Evolutionary conservation across 2,888 invertebrate genomes (phyloP), one percentile per base, ranked within the genome.

Genomic region (Operophtera brumata): DNA sequence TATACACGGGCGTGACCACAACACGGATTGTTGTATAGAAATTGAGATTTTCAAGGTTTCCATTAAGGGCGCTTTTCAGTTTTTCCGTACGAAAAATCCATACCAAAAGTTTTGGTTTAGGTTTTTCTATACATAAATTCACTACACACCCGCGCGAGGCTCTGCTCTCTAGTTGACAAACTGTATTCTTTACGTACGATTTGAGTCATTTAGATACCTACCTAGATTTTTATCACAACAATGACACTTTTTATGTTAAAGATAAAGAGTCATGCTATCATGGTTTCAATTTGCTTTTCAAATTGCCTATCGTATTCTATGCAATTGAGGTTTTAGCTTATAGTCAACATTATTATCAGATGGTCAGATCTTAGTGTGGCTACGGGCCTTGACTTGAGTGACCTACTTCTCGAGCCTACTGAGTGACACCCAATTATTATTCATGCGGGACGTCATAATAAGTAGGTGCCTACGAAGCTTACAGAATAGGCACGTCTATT

Each of bases 341-440:
- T n/a, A 12, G 28, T 46, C 28, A 46, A 37, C 37, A 37, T 28
- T 41, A 37, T 39, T 41, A 52, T 42, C 42, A 37, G 36, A 47
- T 44, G 39, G 25, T 40, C 45, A 46, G 11, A 37, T 43, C 37
- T 40, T 48, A 35, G 45, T 50, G 32, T 54, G 50, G 47, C 35
- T 53, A 8, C 20, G 20, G 20, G 35, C 63, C 61, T 61, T 61
- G 60, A 20, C 20, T 20, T 20, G 20, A 20, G 2, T 20, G 20
- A 47, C 61, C 63, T 54, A 63, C 51, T 61, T 54, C 35, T 47
- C 32, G 36, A 32, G 37, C 20, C 13, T 39, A 41, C 34, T 42
- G 34, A 34, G 34, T 34, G 57, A 54, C 57, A 45, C 61, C 62
- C 67, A 69, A 71, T 68, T 67, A 70, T 73, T 70, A 79, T 78